phyloP scores from a whole-genome alignment of 1,140 invertebrate genomes.

The Calliopsis andreniformis region DNA sequence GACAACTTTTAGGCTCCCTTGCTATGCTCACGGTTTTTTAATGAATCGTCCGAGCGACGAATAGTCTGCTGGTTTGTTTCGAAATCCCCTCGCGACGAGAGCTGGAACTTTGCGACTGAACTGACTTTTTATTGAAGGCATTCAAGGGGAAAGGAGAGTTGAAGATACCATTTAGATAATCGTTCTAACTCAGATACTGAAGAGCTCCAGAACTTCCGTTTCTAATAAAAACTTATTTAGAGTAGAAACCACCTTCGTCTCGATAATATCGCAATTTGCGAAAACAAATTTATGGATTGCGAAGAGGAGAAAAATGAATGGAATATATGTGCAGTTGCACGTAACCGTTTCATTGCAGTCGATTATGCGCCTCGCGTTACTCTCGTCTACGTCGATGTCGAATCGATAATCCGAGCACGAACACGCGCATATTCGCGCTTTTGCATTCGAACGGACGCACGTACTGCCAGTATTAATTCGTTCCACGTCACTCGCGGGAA shows the following conservation, averaged over 20 bases:
- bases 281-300: too few relatives aligned
- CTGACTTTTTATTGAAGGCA: not conserved
- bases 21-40: slow-evolving; percentile 29
- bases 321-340: too few relatives aligned
- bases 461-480: slow-evolving; percentile 32
- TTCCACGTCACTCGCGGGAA: slow-evolving; percentile 36
- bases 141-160: not conserved
- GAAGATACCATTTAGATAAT: not conserved
- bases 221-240: too few relatives aligned
- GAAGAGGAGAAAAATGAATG: too few relatives aligned
- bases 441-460: not conserved
- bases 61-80: slow-evolving; percentile 32
- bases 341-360: slow-evolving; percentile 5
- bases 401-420: slow-evolving; percentile 6
- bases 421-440: slow-evolving; percentile 1
- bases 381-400: slow-evolving; percentile 9
- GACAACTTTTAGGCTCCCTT: slow-evolving; percentile 24
- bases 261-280: too few relatives aligned
- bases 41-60: slow-evolving; percentile 28
- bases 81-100: slow-evolving; percentile 9
- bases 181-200: not conserved
- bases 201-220: too few relatives aligned
- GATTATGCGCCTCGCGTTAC: slow-evolving; percentile 1
- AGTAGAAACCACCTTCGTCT: too few relatives aligned
- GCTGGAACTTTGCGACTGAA: not conserved